A percentile compares a stretch with the other conserved stretches of the same genome.
phyloP scores from a whole-genome alignment of 2,888 invertebrate species.

The Gandaritis pyraliata region DNA sequence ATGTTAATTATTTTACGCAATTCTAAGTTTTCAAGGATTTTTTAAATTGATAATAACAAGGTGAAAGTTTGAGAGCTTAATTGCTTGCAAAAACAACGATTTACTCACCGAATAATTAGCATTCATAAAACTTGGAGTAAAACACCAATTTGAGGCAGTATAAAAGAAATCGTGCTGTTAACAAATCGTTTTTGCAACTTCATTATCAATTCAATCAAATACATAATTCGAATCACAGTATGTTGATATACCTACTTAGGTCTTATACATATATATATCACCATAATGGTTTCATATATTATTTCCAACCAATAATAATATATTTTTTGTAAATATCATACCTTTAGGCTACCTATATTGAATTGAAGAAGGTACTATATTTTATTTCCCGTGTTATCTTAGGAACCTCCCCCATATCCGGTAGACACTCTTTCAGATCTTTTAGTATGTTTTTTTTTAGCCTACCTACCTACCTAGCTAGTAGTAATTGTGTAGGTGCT shows the following conservation, averaged over 20 bases:
- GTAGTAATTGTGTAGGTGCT: no score
- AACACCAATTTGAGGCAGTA: conserved; percentile 34
- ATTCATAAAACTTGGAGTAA: conserved; percentile 32
- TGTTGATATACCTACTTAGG: not conserved
- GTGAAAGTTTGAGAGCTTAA: conserved; percentile 31
- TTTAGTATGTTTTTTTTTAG: no score
- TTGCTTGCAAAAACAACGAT: conserved; percentile 28
- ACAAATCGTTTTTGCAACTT: conserved; percentile 19
- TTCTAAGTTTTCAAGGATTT: conserved; percentile 22
- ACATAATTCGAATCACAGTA: conserved; percentile 10
- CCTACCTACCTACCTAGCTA: no score
- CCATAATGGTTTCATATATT: no score
- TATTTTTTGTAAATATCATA: no score
- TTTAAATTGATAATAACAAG: conserved; percentile 26
- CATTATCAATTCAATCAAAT: conserved; percentile 16
- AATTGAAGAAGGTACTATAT: no score
- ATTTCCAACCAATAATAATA: no score
- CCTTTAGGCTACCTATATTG: no score
- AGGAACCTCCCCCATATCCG: no score
- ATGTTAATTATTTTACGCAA: not conserved
- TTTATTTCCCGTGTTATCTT: no score
- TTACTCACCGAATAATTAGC: conserved; percentile 34
- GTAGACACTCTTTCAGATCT: no score
- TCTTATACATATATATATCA: no score
- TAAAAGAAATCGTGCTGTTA: conserved; percentile 31